Evolutionary conservation across 2,888 invertebrate species (phyloP).

Genomic region (Seladonia tumulorum): DNA sequence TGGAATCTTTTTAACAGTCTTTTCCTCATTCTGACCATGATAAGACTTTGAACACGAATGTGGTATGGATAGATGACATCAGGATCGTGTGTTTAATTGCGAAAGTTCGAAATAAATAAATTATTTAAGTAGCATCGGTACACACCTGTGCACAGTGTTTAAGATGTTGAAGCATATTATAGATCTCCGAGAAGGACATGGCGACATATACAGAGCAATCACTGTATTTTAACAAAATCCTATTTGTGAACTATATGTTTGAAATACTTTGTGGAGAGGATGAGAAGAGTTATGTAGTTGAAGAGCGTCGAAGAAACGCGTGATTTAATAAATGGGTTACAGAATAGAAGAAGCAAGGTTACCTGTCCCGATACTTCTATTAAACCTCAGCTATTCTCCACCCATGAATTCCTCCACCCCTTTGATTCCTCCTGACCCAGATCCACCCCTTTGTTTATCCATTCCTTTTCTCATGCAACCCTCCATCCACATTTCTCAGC

Average conservation of each 20-base stretch:
- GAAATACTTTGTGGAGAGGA: too few relatives aligned
- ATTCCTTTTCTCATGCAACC: slow-evolving; percentile 9
- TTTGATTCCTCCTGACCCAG: neutral
- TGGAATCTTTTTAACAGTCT: neutral
- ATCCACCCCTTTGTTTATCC: slow-evolving; percentile 6
- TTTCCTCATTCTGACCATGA: too few relatives aligned
- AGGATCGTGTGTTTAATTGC: too few relatives aligned
- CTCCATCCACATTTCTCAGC: slow-evolving; percentile 8
- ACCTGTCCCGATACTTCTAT: neutral
- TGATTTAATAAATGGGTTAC: neutral
- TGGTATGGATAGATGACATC: too few relatives aligned
- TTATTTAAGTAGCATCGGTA: neutral
- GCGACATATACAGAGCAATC: too few relatives aligned
- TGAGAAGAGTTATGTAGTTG: too few relatives aligned
- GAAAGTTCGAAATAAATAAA: neutral
- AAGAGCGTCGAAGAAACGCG: too few relatives aligned
- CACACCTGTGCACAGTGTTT: neutral
- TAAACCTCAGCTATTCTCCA: neutral
- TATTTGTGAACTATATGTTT: too few relatives aligned
- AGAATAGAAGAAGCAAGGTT: neutral
- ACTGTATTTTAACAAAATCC: too few relatives aligned
- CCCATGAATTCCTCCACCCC: neutral
- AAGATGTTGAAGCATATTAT: too few relatives aligned
- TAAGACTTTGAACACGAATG: too few relatives aligned
- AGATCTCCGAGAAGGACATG: too few relatives aligned